A percentile compares a stretch with the other conserved stretches of the same genome.
These are phyloP conservation scores for Rhea pennata DNA, from an alignment of 2,113 vertebrate species.

Conservation along the genomic window DNA sequence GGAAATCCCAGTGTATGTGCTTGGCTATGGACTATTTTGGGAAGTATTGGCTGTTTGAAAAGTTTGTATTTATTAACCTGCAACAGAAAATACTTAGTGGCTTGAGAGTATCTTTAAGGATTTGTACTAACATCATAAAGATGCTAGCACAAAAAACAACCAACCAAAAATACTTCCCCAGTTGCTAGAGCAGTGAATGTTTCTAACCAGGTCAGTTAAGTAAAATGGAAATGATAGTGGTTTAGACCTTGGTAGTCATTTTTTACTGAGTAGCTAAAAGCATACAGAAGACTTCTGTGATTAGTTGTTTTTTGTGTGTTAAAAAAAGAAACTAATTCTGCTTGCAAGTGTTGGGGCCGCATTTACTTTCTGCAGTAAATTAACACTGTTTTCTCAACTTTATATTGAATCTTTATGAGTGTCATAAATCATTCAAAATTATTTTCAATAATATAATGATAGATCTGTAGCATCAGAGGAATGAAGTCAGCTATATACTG, in stretches of 20 bases:
- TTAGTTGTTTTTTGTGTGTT: background rate
- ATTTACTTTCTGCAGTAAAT: background rate
- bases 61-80: background rate
- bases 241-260: background rate
- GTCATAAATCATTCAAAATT: background rate
- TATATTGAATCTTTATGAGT: background rate
- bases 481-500: background rate
- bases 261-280: background rate
- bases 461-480: background rate
- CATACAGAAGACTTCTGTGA: background rate
- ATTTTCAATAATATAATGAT: background rate
- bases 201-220: constrained; percentile 3
- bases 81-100: background rate
- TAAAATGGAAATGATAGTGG: background rate
- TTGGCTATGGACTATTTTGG: background rate
- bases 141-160: background rate
- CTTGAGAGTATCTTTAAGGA: background rate
- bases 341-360: background rate
- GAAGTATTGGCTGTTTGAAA: background rate
- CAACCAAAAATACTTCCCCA: background rate
- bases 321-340: background rate
- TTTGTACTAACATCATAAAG: background rate
- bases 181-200: background rate
- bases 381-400: background rate
- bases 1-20: background rate